Evolutionary conservation across 1,140 invertebrate species (phyloP).

Genomic region (Ectropis grisescens): DNA sequence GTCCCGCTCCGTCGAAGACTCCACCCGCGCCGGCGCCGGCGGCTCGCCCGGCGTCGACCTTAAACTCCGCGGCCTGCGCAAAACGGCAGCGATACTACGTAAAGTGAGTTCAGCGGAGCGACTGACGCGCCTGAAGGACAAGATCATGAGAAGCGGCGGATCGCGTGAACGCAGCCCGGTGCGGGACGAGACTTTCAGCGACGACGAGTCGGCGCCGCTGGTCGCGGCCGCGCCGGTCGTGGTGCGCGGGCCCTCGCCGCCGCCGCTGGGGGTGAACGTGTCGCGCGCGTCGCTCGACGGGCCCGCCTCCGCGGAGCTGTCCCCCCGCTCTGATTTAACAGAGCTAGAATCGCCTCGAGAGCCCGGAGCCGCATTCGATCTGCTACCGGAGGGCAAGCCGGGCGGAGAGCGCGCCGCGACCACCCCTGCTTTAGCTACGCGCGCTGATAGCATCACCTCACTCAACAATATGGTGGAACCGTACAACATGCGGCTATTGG

Average conservation of each 20-base stretch:
- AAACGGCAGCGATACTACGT: slow-evolving; percentile 36
- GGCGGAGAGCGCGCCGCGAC: slow-evolving; percentile 5
- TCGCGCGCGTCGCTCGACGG: too few relatives aligned
- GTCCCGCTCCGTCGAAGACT: slow-evolving; percentile 39
- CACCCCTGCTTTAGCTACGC: too few relatives aligned
- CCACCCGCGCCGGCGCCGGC: slow-evolving; percentile 23
- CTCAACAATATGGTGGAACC: slow-evolving; percentile 50
- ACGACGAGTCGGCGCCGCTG: slow-evolving; percentile 75
- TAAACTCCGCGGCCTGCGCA: slow-evolving; percentile 29
- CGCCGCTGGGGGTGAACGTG: slow-evolving; percentile 5
- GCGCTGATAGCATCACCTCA: slow-evolving; percentile 27
- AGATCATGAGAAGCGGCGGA: slow-evolving; percentile 39
- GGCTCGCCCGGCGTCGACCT: slow-evolving; percentile 27
- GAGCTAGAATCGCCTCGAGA: too few relatives aligned
- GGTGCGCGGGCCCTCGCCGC: slow-evolving; percentile 5
- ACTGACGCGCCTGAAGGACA: slow-evolving; percentile 47
- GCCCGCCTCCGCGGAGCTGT: slow-evolving; percentile 21
- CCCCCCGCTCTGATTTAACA: slow-evolving; percentile 42
- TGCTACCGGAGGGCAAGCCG: slow-evolving; percentile 40
- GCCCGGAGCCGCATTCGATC: slow-evolving; percentile 33
- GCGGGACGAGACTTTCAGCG: slow-evolving; percentile 49
- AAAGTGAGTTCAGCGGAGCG: slow-evolving; percentile 48
- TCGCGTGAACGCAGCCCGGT: slow-evolving; percentile 35
- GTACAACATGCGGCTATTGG: slow-evolving; percentile 52
- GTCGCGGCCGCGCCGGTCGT: slow-evolving; percentile 29